Percentiles rank a stretch among this genome's conserved stretches.
phyloP scores from a whole-genome alignment of 2,113 vertebrate species.

The Triplophysa rosa region DNA sequence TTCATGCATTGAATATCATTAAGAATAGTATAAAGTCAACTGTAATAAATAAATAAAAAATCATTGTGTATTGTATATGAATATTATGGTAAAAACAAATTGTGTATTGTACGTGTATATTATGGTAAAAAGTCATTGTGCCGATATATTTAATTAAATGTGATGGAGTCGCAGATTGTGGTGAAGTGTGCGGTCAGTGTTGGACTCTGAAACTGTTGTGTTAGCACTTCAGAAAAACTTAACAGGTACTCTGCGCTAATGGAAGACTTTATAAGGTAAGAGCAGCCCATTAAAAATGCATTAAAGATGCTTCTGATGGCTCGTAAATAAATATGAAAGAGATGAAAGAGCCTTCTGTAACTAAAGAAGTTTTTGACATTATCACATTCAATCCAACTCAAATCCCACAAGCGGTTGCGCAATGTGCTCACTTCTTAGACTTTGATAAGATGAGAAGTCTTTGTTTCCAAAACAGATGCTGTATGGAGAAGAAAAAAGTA shows the following conservation, averaged over 20 bases:
- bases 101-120: too few species aligned
- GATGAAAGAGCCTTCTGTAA: slow-evolving; percentile 23
- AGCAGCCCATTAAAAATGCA: slow-evolving; percentile 71
- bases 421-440: not conserved
- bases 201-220: not conserved
- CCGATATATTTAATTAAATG: not conserved
- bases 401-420: not conserved
- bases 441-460: not conserved
- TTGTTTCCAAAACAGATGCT: too few species aligned
- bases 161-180: not conserved
- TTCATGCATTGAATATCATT: too few species aligned
- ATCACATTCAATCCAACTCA: slow-evolving; percentile 12
- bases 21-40: too few species aligned
- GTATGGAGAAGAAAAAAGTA: too few species aligned
- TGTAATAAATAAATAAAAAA: too few species aligned
- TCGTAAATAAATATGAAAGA: slow-evolving; percentile 50
- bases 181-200: not conserved
- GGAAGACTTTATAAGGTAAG: slow-evolving; percentile 33
- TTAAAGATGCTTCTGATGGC: slow-evolving; percentile 57
- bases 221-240: slow-evolving; percentile 30
- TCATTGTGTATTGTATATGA: too few species aligned
- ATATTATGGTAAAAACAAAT: too few species aligned
- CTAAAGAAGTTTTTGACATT: not conserved
- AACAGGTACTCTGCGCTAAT: slow-evolving; percentile 14
- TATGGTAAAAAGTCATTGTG: too few species aligned